phyloP scores from a whole-genome alignment of 2,888 invertebrate genomes.

The Tipula unca region DNA sequence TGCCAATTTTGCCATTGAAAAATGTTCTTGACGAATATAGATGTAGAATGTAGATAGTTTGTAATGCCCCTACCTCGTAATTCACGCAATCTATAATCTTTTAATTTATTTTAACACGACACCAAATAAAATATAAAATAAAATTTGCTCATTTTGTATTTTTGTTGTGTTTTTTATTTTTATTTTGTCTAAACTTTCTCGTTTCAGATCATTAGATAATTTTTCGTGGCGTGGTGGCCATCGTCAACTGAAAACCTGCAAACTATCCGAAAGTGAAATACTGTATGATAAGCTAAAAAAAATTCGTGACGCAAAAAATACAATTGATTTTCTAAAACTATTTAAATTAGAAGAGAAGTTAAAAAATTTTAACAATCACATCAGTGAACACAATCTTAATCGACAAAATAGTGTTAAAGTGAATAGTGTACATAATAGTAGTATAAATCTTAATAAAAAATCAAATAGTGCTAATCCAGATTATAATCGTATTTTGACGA shows the following conservation, averaged over 20 bases:
- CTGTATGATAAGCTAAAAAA: neutral
- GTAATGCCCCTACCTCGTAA: no score
- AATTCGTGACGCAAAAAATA: neutral
- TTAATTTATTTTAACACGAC: neutral
- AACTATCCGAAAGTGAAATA: neutral
- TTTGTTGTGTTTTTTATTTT: neutral
- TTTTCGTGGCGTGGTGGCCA: constrained; percentile 27
- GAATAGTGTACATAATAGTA: neutral
- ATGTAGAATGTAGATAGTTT: no score
- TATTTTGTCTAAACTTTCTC: neutral
- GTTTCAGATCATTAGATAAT: constrained; percentile 26
- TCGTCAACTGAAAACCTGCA: neutral
- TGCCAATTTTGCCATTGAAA: no score
- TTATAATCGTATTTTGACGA: neutral
- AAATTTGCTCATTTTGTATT: neutral
- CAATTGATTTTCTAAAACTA: neutral
- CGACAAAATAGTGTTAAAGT: neutral
- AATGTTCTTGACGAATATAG: no score
- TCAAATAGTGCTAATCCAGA: neutral
- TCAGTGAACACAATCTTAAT: neutral
- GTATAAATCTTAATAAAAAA: neutral
- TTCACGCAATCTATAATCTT: neutral
- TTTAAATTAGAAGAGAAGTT: neutral
- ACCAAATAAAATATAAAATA: neutral
- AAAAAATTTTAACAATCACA: neutral